These are phyloP conservation scores for Peucedramus taeniatus DNA, from an alignment of 2,113 vertebrate genomes.

Conservation along the genomic window DNA sequence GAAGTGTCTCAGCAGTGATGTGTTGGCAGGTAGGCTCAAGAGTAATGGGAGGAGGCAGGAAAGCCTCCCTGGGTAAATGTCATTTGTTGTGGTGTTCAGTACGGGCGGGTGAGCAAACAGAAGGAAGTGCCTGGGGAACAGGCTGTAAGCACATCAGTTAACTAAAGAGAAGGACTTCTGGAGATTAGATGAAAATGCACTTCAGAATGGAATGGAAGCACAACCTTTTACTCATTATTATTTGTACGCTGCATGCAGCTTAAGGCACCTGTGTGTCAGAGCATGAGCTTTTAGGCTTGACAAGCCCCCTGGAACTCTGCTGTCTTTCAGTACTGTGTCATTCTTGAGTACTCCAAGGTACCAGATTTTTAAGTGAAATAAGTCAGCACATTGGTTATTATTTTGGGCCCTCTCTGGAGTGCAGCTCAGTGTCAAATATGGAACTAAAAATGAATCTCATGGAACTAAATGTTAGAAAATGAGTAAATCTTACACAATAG, in stretches of 20 bases:
- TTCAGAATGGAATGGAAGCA: background rate
- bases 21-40: background rate
- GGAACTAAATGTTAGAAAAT: background rate
- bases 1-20: background rate
- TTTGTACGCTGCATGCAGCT: background rate
- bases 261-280: background rate
- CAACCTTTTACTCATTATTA: background rate
- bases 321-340: background rate
- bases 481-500: background rate
- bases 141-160: background rate
- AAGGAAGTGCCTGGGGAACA: background rate
- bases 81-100: background rate
- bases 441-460: background rate
- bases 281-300: background rate
- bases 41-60: background rate
- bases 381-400: background rate
- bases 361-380: background rate
- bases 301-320: background rate
- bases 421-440: background rate
- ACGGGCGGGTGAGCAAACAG: background rate
- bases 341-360: background rate
- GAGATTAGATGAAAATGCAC: background rate
- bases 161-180: background rate
- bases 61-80: background rate
- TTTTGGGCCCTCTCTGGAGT: background rate